Conservation (phyloP, 1,140 invertebrate species). For the Campoletis sonorensis region DNA sequence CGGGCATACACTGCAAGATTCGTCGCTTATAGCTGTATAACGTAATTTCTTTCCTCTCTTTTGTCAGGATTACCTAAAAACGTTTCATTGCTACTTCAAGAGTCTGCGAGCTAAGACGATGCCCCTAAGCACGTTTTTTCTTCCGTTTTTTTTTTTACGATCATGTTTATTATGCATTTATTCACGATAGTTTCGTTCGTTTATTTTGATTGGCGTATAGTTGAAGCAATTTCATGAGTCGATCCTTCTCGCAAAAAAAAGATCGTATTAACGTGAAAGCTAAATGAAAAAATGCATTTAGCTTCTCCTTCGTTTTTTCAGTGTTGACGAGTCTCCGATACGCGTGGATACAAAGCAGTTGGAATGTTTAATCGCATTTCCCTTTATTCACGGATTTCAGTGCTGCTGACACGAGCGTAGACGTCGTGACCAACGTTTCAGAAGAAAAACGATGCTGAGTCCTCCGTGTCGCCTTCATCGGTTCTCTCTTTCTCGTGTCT, state of each 20-base stretch:
- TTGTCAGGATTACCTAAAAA: neutral
- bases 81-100: slow-evolving; percentile 35
- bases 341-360: slow-evolving; percentile 58
- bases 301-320: neutral
- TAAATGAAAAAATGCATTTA: slow-evolving; percentile 10
- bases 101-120: slow-evolving; percentile 26
- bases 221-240: slow-evolving; percentile 45
- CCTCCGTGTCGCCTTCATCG: slow-evolving; percentile 42
- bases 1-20: neutral
- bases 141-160: neutral
- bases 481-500: slow-evolving; percentile 44
- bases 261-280: slow-evolving; percentile 34
- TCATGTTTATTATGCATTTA: slow-evolving; percentile 27
- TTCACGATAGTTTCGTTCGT: slow-evolving; percentile 14
- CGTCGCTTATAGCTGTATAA: neutral
- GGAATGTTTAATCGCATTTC: slow-evolving; percentile 61
- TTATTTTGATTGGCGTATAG: slow-evolving; percentile 52
- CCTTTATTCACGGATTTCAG: neutral
- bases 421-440: slow-evolving; percentile 60
- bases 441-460: slow-evolving; percentile 61
- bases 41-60: neutral
- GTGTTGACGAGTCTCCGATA: slow-evolving; percentile 22
- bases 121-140: slow-evolving; percentile 17
- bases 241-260: slow-evolving; percentile 21
- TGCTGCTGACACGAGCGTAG: slow-evolving; percentile 55